Percentiles rank a stretch among this genome's conserved stretches.
Conservation (phyloP, 2,888 invertebrate species). For the Drosophila diplacantha region DNA sequence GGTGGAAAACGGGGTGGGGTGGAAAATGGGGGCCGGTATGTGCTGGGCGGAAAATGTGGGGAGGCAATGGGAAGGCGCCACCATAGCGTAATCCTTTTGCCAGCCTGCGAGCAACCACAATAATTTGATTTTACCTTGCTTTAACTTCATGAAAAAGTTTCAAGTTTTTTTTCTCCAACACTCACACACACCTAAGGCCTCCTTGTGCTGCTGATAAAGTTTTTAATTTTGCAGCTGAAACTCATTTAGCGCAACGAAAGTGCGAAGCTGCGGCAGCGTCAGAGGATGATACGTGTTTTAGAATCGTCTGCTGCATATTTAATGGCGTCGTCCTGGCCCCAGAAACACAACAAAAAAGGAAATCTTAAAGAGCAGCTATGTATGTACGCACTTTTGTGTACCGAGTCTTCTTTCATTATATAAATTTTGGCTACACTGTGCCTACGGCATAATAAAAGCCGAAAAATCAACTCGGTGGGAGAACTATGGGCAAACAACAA, state of each 20-base stretch:
- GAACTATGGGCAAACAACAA: slow-evolving; percentile 58
- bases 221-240: slow-evolving; percentile 70
- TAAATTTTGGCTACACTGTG: slow-evolving; percentile 20
- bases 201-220: slow-evolving; percentile 57
- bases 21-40: slow-evolving; percentile 7
- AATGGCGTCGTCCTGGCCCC: slow-evolving; percentile 35
- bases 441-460: slow-evolving; percentile 34
- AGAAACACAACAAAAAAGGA: background rate
- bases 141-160: slow-evolving; percentile 72
- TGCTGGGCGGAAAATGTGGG: slow-evolving; percentile 1
- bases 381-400: slow-evolving; percentile 1
- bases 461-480: slow-evolving; percentile 45
- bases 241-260: slow-evolving; percentile 68
- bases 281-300: slow-evolving; percentile 58
- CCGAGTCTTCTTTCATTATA: slow-evolving; percentile 7
- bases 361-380: slow-evolving; percentile 14
- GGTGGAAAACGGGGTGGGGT: slow-evolving; percentile 39
- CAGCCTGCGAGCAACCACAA: slow-evolving; percentile 61
- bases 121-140: slow-evolving; percentile 73
- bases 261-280: slow-evolving; percentile 37
- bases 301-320: slow-evolving; percentile 59
- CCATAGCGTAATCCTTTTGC: slow-evolving; percentile 64
- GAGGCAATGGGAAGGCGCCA: slow-evolving; percentile 8
- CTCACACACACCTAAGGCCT: slow-evolving; percentile 15
- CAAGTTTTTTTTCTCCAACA: slow-evolving; percentile 56